These are phyloP conservation scores for Patella ulyssiponensis DNA, from an alignment of 2,888 invertebrate species.

Conservation along the genomic window DNA sequence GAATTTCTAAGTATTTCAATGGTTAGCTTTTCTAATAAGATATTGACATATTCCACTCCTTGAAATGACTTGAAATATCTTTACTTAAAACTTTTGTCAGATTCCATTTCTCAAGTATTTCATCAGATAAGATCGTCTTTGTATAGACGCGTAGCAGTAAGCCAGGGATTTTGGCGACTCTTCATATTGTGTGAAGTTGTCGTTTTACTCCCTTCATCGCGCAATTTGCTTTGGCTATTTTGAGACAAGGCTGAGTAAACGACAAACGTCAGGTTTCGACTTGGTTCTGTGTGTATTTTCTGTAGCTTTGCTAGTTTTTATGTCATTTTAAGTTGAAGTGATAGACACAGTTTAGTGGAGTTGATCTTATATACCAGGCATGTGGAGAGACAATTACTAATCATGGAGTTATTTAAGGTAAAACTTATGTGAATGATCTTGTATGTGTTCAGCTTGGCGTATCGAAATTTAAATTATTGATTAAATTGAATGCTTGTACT, in stretches of 20 bases:
- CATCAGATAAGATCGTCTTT: neutral
- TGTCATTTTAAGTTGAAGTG: slow-evolving; percentile 9
- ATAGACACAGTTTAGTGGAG: neutral
- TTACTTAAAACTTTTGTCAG: no score
- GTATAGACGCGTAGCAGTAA: slow-evolving; percentile 4
- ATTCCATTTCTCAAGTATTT: neutral
- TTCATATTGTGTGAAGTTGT: neutral
- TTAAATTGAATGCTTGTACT: no score
- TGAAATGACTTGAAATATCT: no score
- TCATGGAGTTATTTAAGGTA: no score
- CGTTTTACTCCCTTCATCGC: neutral
- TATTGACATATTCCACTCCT: no score
- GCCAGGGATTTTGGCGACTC: slow-evolving; percentile 3
- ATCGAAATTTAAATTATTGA: no score
- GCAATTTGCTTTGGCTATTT: slow-evolving; percentile 10
- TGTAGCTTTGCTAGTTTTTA: neutral
- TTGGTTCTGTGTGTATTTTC: neutral
- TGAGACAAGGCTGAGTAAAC: neutral
- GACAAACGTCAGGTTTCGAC: neutral
- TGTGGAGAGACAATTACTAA: no score
- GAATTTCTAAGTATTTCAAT: no score
- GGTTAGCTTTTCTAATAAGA: no score
- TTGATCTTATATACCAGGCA: no score
- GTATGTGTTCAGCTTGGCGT: no score
- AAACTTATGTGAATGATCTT: no score